phyloP scores from a whole-genome alignment of 2,888 invertebrate genomes.

The Tachystola acroxantha region DNA sequence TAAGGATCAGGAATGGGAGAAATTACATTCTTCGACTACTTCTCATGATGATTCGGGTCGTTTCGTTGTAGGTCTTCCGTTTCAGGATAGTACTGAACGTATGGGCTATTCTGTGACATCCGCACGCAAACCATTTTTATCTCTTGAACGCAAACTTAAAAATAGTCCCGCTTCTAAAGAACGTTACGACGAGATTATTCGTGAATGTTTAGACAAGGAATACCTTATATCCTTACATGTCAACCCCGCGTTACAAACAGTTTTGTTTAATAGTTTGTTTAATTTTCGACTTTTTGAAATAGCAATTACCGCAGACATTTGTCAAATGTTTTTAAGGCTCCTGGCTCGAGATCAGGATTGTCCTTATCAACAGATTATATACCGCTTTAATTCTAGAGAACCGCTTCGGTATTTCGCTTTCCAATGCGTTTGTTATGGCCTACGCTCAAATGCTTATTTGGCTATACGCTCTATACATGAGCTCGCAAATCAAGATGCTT shows the following conservation, averaged over 20 bases:
- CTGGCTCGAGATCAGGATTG: not conserved
- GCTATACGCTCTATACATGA: conserved; percentile 4
- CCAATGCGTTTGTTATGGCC: conserved; percentile 4
- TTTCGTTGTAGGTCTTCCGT: not conserved
- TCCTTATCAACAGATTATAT: conserved; percentile 2
- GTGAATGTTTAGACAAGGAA: conserved; percentile 6
- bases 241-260: not conserved
- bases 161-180: not conserved
- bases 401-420: conserved; percentile 1
- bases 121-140: not conserved
- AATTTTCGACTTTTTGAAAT: conserved; percentile 4
- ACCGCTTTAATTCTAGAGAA: not conserved
- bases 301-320: conserved; percentile 4
- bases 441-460: conserved; percentile 4
- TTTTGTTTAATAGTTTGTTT: conserved; percentile 1
- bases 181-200: conserved; percentile 1
- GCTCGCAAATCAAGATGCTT: not conserved
- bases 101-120: not conserved
- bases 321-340: conserved; percentile 4
- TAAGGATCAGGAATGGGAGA: not conserved
- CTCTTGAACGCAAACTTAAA: not conserved
- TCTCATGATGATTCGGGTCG: not conserved
- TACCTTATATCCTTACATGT: conserved; percentile 3
- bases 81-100: not conserved
- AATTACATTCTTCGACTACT: not conserved